Evolutionary conservation across 2,888 invertebrate genomes (phyloP).

Genomic region (Dryococelus australis): DNA sequence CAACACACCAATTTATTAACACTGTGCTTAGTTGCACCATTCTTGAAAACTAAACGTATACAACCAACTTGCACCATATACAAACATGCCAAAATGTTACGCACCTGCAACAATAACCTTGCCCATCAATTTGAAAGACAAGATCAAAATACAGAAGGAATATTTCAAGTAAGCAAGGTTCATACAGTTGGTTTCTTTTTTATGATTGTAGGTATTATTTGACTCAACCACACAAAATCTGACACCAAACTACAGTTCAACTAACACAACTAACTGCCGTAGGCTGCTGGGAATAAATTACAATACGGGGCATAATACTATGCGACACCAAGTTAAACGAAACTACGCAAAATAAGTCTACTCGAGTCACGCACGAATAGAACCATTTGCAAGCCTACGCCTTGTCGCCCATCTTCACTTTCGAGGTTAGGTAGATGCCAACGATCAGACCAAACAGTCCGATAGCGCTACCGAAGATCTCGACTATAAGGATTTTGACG

Average conservation of each 20-base stretch:
- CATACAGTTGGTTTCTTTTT: not conserved
- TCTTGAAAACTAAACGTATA: too few species aligned
- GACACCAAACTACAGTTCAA: not conserved
- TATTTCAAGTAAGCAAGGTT: not conserved
- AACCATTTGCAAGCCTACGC: slow-evolving; percentile 51
- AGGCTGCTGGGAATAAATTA: slow-evolving; percentile 11
- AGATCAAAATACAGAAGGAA: not conserved
- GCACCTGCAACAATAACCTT: too few species aligned
- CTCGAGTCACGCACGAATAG: not conserved
- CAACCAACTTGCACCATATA: too few species aligned
- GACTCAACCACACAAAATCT: not conserved
- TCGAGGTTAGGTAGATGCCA: slow-evolving; percentile 92
- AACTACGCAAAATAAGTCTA: not conserved
- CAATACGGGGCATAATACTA: not conserved
- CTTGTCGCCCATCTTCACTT: slow-evolving; percentile 79
- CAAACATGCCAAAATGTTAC: too few species aligned
- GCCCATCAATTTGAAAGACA: too few species aligned
- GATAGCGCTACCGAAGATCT: slow-evolving; percentile 99
- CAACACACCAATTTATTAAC: too few species aligned
- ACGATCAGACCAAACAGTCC: slow-evolving; percentile 99
- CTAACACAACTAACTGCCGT: not conserved
- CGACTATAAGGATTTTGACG: slow-evolving; percentile 97
- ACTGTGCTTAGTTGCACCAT: too few species aligned
- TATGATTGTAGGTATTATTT: not conserved
- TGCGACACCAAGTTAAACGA: not conserved